These are phyloP conservation scores for Chascanopsetta lugubris DNA, from an alignment of 2,113 vertebrate genomes.

Conservation along the genomic window DNA sequence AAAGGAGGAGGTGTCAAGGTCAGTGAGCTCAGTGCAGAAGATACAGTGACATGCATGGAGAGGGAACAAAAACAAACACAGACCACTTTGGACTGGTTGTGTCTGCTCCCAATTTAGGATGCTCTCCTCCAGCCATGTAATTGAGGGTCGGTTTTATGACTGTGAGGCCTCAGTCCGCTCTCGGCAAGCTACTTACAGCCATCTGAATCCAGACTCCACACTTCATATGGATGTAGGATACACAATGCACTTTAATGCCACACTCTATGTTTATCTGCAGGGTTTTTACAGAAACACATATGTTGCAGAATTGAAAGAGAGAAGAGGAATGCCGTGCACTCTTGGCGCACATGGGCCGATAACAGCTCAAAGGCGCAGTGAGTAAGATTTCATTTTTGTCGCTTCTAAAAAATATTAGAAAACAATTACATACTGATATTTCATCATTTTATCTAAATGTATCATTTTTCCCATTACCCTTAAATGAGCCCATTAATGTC, in stretches of 20 bases:
- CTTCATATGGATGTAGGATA: slow-evolving; percentile 35
- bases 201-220: slow-evolving; percentile 59
- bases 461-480: too few species aligned
- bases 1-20: background rate
- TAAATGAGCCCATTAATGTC: too few species aligned
- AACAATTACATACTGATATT: too few species aligned
- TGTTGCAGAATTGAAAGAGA: too few species aligned
- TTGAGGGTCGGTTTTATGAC: slow-evolving; percentile 58
- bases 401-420: too few species aligned
- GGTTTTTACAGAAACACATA: background rate
- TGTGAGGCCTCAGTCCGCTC: slow-evolving; percentile 27
- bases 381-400: too few species aligned
- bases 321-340: background rate
- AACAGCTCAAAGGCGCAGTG: too few species aligned
- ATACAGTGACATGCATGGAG: background rate
- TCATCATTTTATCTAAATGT: too few species aligned
- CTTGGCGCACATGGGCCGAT: too few species aligned
- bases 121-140: slow-evolving; percentile 50
- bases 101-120: slow-evolving; percentile 54
- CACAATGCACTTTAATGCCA: background rate
- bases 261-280: slow-evolving; percentile 10
- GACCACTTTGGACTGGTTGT: slow-evolving; percentile 27
- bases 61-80: slow-evolving; percentile 12
- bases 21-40: background rate
- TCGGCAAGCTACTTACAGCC: slow-evolving; percentile 52